Evolutionary conservation across 1,140 invertebrate species (phyloP).

Genomic region (Solen grandis): DNA sequence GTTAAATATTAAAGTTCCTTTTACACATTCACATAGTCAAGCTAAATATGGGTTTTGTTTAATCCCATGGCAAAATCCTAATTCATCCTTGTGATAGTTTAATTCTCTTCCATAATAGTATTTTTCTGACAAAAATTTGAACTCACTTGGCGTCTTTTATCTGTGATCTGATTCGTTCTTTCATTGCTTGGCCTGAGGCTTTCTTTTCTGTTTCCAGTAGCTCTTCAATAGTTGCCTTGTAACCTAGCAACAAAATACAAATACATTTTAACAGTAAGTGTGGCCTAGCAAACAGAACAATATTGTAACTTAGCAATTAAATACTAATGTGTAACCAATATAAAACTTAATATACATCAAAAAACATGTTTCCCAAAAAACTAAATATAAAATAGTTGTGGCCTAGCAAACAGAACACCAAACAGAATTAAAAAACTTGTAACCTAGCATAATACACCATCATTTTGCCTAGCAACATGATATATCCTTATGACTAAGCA

Average conservation of each 20-base stretch:
- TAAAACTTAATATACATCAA: too few species aligned
- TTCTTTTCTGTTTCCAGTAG: constrained; percentile 85
- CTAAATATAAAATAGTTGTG: too few species aligned
- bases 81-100: background rate
- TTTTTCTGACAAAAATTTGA: background rate
- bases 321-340: too few species aligned
- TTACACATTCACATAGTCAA: background rate
- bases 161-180: constrained; percentile 87
- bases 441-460: too few species aligned
- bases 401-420: too few species aligned
- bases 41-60: background rate
- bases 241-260: constrained; percentile 81
- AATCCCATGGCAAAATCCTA: background rate
- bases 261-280: background rate
- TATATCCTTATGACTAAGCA: too few species aligned
- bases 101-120: background rate
- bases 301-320: too few species aligned
- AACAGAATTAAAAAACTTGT: too few species aligned
- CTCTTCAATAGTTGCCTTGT: constrained; percentile 85
- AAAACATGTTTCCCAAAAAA: too few species aligned
- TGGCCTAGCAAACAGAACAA: too few species aligned
- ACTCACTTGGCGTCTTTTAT: constrained; percentile 85
- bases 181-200: constrained; percentile 84
- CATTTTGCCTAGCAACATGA: too few species aligned
- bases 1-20: background rate